Evolutionary conservation across 2,888 invertebrate genomes (phyloP).

Genomic region (Pachycephus smyrnensis): DNA sequence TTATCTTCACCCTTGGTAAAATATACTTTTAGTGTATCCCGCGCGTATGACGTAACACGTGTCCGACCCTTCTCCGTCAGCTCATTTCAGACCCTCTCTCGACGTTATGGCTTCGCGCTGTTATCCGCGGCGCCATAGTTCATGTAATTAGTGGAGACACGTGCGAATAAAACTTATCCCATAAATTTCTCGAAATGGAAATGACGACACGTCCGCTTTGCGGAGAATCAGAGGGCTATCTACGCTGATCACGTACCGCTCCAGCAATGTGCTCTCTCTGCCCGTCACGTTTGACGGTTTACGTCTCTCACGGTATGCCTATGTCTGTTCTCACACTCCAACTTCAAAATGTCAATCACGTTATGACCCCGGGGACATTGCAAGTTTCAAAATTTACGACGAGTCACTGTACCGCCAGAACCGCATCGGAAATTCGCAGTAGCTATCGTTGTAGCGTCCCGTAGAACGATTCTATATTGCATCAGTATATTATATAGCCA

Average conservation of each 20-base stretch:
- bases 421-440: background rate
- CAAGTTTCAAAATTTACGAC: slow-evolving; percentile 11
- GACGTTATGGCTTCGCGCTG: slow-evolving; percentile 6
- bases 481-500: background rate
- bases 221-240: slow-evolving; percentile 27
- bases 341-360: slow-evolving; percentile 32
- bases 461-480: background rate
- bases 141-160: slow-evolving; percentile 40
- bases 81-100: background rate
- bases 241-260: slow-evolving; percentile 53
- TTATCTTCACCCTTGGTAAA: background rate
- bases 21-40: background rate
- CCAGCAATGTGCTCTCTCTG: slow-evolving; percentile 47
- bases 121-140: slow-evolving; percentile 17
- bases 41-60: background rate
- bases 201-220: slow-evolving; percentile 42
- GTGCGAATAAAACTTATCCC: slow-evolving; percentile 44
- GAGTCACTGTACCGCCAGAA: background rate
- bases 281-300: slow-evolving; percentile 55
- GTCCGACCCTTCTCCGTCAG: background rate
- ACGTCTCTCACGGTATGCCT: slow-evolving; percentile 49
- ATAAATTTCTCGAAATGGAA: slow-evolving; percentile 49
- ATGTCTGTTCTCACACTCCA: slow-evolving; percentile 31
- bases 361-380: slow-evolving; percentile 25
- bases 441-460: background rate